Evolutionary conservation across 2,113 vertebrate species (phyloP), one percentile per base, ranked within the genome.

Genomic region (Leucoraja erinaceus): DNA sequence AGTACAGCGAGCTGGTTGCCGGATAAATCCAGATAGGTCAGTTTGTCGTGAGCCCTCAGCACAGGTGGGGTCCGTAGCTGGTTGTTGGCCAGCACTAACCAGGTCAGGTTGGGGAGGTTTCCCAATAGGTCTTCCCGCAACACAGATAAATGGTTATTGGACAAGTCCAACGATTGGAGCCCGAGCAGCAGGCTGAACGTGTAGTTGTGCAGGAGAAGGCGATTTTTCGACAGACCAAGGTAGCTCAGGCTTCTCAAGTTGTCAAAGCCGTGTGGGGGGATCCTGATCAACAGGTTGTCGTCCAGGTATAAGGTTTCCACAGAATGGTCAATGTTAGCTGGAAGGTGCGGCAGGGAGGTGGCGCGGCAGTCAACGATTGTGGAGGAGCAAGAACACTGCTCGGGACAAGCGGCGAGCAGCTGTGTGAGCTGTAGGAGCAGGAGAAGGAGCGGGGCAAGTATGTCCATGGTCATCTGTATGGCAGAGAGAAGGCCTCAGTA

Each of bases 101-200:
- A 91, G 20, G 90, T 72, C 66, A 91, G 90, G 18, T 91, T 72
- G 47, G 66, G 68, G 54, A 91, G 90, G 33, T 91, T 72, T 74
- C 2, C 90, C 11, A 91, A 74, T n/a, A 91, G 20, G 56, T 47
- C 33, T 5, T 1, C 68, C 20, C 5, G 66, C 20, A 91, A 9
- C 11, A 72, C 90, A 8, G 9, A 91, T 9, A 91, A 5, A 18
- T 91, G 66, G 90, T 91, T 91, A 12, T 18, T 33, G 72, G 68
- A 74, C 33, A 91, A 54, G 5, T 91, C 90, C 33, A 91, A 28
- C 2, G 90, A 66, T 68, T 74, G 90, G 14, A 91, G 33, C 5
- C 25, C 38, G 10, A 72, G 66, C 31, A 91, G 68, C 14, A 25
- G 68, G 1, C 72, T 66, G 14, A 91, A 91, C 5, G 33, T 91